Evolutionary conservation across 2,113 vertebrate species (phyloP), one percentile per base, ranked within the genome.

Genomic region (Empidonax traillii): DNA sequence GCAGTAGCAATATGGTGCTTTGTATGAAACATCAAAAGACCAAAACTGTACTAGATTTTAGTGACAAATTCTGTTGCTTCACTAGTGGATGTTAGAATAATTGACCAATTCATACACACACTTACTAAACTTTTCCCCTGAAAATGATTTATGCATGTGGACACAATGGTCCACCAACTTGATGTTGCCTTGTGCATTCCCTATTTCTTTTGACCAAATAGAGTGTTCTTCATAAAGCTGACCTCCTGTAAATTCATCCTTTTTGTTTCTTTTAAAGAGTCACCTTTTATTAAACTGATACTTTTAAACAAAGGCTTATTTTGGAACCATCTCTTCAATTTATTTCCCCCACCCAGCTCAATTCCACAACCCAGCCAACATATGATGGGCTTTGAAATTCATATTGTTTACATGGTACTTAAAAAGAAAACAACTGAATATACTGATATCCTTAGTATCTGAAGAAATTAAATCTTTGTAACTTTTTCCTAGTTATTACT

Each of bases 271-370:
- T 79, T 56, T 44, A 37, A 93, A 69, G 8, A 69, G 20, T 20
- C 19, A 90, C 22, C 31, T 89, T 93, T 94, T 93, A 94, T 91
- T 95, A 96, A 96, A 88, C 33, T 56, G 59, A 65, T 84, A 11
- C 44, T 74, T 84, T 89, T 84, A 93, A 95, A 83, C 52, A 89
- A 44, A 66, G 63, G 21, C 27, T 73, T 47, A 39, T 92, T 35
- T 65, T 35, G 90, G 71, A 80, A 27, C 15, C 53, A 63, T n/a
- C 27, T 81, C 33, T 90, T 88, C 65, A 81, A 85, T 71, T 71
- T 81, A 28, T 72, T 89, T 89, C 18, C 4, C 6, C 5, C 6
- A 76, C 4, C 6, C 10, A 41, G 6, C 9, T 62, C 12, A 63
- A 30, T 55, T 79, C 8, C 24, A 28, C 23, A 53, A 55, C n/a